Conservation (phyloP, 2,888 invertebrate genomes). For the Morpho achilles region DNA sequence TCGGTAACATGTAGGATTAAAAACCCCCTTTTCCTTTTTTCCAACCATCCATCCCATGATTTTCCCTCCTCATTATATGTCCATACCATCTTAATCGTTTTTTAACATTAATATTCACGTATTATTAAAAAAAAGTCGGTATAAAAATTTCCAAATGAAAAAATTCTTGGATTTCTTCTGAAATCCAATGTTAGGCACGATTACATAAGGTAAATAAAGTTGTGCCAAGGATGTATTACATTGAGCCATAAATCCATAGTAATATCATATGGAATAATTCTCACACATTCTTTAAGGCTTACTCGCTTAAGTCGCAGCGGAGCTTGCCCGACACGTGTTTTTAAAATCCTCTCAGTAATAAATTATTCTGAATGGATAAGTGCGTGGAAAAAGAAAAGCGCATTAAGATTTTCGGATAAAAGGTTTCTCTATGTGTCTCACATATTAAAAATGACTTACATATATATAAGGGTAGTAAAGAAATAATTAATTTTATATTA, state of each 20-base stretch:
- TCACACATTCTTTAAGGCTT: constrained; percentile 66
- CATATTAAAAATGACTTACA: no score
- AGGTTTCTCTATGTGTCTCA: no score
- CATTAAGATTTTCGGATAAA: background rate
- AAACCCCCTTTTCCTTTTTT: no score
- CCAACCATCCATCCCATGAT: no score
- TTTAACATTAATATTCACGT: no score
- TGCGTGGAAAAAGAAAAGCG: constrained; percentile 49
- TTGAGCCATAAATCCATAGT: constrained; percentile 22
- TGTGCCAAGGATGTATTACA: constrained; percentile 36
- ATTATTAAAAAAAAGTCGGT: no score
- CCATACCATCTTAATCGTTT: no score
- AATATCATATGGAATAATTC: constrained; percentile 62
- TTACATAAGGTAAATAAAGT: constrained; percentile 7
- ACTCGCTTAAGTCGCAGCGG: constrained; percentile 49
- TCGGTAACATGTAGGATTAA: no score
- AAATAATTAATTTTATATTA: no score
- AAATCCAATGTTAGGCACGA: background rate
- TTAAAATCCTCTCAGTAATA: constrained; percentile 71
- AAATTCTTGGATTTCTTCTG: background rate
- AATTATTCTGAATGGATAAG: constrained; percentile 63
- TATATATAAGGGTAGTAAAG: no score
- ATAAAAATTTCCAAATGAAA: no score
- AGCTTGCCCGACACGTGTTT: constrained; percentile 65
- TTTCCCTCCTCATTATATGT: no score